These are phyloP conservation scores for Apodemus sylvaticus DNA, from an alignment of 2,113 vertebrate species.

Conservation along the genomic window DNA sequence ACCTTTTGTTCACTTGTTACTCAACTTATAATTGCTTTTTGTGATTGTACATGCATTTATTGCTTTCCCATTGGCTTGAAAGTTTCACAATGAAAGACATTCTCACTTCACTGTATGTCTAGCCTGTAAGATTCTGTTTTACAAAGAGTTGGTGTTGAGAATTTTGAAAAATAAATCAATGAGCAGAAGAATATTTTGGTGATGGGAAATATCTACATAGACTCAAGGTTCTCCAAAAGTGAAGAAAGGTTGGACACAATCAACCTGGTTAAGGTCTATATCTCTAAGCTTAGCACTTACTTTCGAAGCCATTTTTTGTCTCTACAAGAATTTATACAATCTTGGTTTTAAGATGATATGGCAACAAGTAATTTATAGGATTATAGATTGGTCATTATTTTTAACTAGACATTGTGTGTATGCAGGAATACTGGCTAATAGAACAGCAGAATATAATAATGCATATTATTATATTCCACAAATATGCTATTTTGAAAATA, in stretches of 20 bases:
- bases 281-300: neutral
- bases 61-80: neutral
- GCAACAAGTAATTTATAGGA: neutral
- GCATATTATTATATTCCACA: neutral
- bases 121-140: neutral
- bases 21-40: slow-evolving; percentile 54
- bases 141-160: neutral
- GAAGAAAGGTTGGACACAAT: neutral
- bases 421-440: slow-evolving; percentile 3
- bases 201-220: neutral
- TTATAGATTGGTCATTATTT: neutral
- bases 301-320: neutral
- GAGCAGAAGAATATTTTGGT: slow-evolving; percentile 6
- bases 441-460: too few species aligned
- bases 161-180: neutral
- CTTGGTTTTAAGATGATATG: slow-evolving; percentile 35
- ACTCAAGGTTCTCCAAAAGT: neutral
- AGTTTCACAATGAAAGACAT: neutral
- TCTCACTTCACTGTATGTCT: neutral
- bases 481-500: neutral
- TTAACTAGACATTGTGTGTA: neutral
- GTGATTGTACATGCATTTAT: slow-evolving; percentile 9
- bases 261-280: neutral
- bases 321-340: slow-evolving; percentile 25
- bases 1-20: slow-evolving; percentile 5